Conservation (phyloP, 2,888 invertebrate genomes). For the Limenitis camilla region DNA sequence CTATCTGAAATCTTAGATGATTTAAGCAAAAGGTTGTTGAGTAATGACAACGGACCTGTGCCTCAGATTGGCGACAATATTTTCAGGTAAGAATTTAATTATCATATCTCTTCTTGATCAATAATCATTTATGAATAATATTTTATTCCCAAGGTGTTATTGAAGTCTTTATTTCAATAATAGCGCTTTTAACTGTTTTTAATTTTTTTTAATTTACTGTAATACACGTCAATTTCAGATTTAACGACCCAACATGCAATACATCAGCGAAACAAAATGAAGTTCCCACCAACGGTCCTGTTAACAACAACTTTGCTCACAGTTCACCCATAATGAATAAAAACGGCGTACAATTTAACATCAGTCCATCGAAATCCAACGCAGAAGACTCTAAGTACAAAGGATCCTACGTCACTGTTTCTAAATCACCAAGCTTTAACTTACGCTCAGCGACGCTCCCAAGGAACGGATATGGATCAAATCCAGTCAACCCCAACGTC, state of each 20-base stretch:
- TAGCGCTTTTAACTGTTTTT: too few species aligned
- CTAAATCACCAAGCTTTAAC: slow-evolving; percentile 67
- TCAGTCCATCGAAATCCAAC: slow-evolving; percentile 62
- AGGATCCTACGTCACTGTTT: slow-evolving; percentile 50
- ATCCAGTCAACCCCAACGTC: slow-evolving; percentile 54
- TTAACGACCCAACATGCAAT: slow-evolving; percentile 78
- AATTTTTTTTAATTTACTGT: neutral
- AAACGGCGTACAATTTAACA: slow-evolving; percentile 71
- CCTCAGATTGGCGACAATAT: slow-evolving; percentile 75
- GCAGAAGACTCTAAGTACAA: slow-evolving; percentile 64
- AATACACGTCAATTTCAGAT: slow-evolving; percentile 48
- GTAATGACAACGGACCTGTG: slow-evolving; percentile 51
- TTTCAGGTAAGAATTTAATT: slow-evolving; percentile 59
- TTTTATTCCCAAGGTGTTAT: neutral
- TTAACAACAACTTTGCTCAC: slow-evolving; percentile 60
- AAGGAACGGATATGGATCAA: slow-evolving; percentile 76
- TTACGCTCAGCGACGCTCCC: slow-evolving; percentile 82
- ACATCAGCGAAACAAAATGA: slow-evolving; percentile 51
- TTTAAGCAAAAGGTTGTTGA: slow-evolving; percentile 76
- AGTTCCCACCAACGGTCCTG: slow-evolving; percentile 42
- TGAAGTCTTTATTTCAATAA: neutral
- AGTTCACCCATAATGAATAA: slow-evolving; percentile 74
- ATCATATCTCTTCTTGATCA: slow-evolving; percentile 43
- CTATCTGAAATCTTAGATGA: slow-evolving; percentile 81
- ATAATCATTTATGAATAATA: slow-evolving; percentile 56